These are phyloP conservation scores for Willisornis vidua DNA, from an alignment of 2,113 vertebrate genomes.

Conservation along the genomic window DNA sequence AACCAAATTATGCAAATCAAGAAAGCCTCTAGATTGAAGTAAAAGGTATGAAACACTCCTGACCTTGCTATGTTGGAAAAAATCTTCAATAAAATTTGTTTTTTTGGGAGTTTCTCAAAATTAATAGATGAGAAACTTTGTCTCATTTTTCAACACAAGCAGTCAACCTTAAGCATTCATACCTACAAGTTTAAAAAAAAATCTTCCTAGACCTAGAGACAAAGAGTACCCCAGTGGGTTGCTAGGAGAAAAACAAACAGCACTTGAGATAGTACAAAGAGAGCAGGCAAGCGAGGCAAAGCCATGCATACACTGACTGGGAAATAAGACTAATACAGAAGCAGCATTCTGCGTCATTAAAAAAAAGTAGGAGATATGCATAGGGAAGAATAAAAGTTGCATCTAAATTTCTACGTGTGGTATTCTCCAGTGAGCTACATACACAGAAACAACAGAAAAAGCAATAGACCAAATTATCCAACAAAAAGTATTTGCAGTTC, in stretches of 20 bases:
- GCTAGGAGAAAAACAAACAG: constrained; percentile 2
- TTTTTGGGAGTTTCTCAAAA: neutral
- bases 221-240: neutral
- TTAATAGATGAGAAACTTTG: neutral
- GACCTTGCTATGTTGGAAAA: neutral
- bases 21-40: neutral
- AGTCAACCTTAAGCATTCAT: neutral
- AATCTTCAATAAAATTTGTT: neutral
- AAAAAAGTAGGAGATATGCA: neutral
- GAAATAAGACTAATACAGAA: neutral
- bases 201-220: neutral
- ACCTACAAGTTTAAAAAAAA: neutral
- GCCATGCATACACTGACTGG: neutral
- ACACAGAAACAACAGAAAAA: neutral
- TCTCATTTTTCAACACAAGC: neutral
- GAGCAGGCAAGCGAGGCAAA: neutral
- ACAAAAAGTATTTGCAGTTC: neutral
- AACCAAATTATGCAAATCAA: constrained; percentile 28
- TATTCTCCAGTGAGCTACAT: neutral
- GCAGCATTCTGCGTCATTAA: neutral
- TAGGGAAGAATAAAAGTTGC: neutral
- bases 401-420: neutral
- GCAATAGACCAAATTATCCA: neutral
- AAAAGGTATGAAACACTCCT: neutral
- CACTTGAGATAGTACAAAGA: neutral